These are phyloP conservation scores for Lasioglossum baleicum DNA, from an alignment of 1,140 invertebrate species.

Conservation along the genomic window DNA sequence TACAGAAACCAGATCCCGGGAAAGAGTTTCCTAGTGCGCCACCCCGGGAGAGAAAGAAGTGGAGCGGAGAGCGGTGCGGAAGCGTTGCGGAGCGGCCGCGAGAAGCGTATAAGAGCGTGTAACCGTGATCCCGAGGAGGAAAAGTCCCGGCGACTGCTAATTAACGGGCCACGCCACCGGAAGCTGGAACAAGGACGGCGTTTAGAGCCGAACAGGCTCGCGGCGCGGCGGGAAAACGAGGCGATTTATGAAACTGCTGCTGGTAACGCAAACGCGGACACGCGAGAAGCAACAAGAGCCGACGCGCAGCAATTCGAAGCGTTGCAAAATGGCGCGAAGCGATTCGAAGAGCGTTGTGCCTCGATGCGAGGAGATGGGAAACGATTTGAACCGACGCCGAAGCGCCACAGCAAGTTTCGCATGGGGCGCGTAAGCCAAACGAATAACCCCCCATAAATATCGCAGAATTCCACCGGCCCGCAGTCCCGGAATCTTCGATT, in stretches of 20 bases:
- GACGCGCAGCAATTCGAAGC: too few species aligned
- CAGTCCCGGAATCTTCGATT: slow-evolving; percentile 52
- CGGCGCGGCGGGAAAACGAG: slow-evolving; percentile 26
- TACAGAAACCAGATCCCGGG: slow-evolving; percentile 38
- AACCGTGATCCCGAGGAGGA: slow-evolving; percentile 28
- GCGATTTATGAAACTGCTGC: slow-evolving; percentile 64
- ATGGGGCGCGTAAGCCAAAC: slow-evolving; percentile 52
- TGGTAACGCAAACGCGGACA: slow-evolving; percentile 57
- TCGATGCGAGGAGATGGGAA: too few species aligned
- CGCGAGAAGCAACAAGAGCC: too few species aligned
- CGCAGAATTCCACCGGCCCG: slow-evolving; percentile 47
- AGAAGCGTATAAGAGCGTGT: slow-evolving; percentile 16
- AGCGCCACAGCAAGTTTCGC: slow-evolving; percentile 40
- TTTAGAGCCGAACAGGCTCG: slow-evolving; percentile 34
- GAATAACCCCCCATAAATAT: slow-evolving; percentile 64
- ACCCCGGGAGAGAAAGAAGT: background rate
- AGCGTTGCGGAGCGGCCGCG: background rate
- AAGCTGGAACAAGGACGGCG: too few species aligned
- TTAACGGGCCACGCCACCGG: slow-evolving; percentile 44
- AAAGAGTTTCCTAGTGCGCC: slow-evolving; percentile 18
- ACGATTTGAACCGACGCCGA: too few species aligned
- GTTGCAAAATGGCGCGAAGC: too few species aligned
- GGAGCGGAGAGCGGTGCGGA: background rate
- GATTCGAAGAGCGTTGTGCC: too few species aligned
- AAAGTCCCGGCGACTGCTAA: slow-evolving; percentile 46